Conservation (phyloP, 2,888 invertebrate species). For the Gymnosoma rotundatum region DNA sequence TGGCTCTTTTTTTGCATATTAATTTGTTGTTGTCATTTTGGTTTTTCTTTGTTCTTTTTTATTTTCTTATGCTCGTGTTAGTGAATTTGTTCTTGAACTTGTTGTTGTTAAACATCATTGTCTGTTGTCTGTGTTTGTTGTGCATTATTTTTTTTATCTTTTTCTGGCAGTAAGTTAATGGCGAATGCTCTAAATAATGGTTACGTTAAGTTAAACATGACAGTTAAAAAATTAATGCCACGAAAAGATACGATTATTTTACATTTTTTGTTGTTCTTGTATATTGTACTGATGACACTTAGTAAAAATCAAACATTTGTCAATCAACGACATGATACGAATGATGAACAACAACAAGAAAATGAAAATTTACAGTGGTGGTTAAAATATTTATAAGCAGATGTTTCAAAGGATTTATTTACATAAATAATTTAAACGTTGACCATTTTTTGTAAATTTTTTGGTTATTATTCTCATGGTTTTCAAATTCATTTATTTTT, state of each 20-base stretch:
- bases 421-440: too few relatives aligned
- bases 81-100: neutral
- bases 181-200: neutral
- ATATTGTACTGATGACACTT: too few relatives aligned
- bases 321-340: conserved; percentile 9
- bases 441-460: too few relatives aligned
- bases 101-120: neutral
- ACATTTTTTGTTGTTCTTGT: neutral
- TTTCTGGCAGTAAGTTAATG: neutral
- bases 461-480: too few relatives aligned
- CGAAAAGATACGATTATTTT: neutral
- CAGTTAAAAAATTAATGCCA: neutral
- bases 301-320: conserved; percentile 10
- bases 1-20: neutral
- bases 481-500: too few relatives aligned
- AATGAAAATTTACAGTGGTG: neutral
- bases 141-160: neutral
- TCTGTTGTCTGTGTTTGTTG: neutral
- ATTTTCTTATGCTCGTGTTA: neutral
- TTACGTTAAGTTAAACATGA: neutral
- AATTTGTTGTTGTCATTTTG: conserved; percentile 19
- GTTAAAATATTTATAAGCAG: neutral
- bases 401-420: too few relatives aligned
- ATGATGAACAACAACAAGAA: too few relatives aligned
- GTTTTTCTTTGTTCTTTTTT: neutral